Conservation (phyloP, 2,888 invertebrate species). For the Idaea straminata region DNA sequence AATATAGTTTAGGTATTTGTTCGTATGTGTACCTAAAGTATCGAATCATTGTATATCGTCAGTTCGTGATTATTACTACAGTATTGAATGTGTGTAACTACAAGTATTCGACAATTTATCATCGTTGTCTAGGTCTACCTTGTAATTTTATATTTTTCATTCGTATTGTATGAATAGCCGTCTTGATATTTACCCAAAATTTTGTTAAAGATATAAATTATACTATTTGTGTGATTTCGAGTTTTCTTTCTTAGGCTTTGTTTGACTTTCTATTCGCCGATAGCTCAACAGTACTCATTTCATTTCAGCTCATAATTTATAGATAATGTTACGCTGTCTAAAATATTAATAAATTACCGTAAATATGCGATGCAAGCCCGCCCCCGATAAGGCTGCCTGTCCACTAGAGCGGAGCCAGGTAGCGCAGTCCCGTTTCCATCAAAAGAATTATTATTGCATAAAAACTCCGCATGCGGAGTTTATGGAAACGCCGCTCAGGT, state of each 20-base stretch:
- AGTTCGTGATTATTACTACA: conserved; percentile 12
- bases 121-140: conserved; percentile 4
- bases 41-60: neutral
- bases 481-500: too few species aligned
- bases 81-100: conserved; percentile 13
- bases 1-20: neutral
- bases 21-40: neutral
- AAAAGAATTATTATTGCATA: too few species aligned
- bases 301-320: too few species aligned
- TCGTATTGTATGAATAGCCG: conserved; percentile 4
- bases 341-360: too few species aligned
- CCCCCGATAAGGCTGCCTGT: too few species aligned
- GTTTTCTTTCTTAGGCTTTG: neutral
- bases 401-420: too few species aligned
- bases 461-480: too few species aligned
- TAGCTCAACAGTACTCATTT: too few species aligned
- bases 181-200: conserved; percentile 4
- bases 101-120: conserved; percentile 7
- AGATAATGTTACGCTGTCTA: too few species aligned
- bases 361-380: too few species aligned
- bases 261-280: too few species aligned
- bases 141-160: conserved; percentile 7
- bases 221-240: conserved; percentile 28
- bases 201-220: conserved; percentile 8
- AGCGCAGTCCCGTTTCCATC: too few species aligned